Evolutionary conservation across 2,113 vertebrate species (phyloP), one percentile per base, ranked within the genome.

Genomic region (Neopipo cinnamomea): DNA sequence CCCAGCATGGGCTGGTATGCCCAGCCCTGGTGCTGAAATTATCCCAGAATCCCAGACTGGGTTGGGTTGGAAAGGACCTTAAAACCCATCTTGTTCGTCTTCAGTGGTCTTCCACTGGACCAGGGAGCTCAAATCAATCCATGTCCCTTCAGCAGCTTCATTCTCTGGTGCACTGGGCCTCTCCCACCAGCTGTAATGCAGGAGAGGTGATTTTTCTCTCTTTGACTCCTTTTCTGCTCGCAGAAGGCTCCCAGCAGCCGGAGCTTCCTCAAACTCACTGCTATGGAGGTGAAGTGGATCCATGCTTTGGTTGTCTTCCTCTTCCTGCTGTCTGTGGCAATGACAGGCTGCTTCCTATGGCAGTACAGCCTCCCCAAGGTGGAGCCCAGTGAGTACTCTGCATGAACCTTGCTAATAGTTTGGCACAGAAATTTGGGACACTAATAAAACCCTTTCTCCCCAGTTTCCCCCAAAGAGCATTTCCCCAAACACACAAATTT

Each of bases 331-430:
- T 99, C 98, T 0, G 65, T 98, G 66, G 97, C 98, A 63, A 99
- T 99, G 99, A 99, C 98, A 0, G 96, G 97, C 85, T 99, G 98
- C 95, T 99, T 99, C 88, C 96, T 99, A 42, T 99, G 98, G 98
- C 98, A 99, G 89, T 99, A 98, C 90, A 97, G 97, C 50, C 97
- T 98, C 10, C 98, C 98, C 93, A 99, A 98, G 90, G 28, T 92
- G 93, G 92, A 96, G n/a, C 37, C 89, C 3, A 94, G 98, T 98
- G 95, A 97, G 98, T 98, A 82, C 4, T 3, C 28, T 14, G 4
- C 30, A 23, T 23, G 5, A 12, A 28, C 24, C 24, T 30, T 44
- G 56, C 3, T 7, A 21, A 2, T 11, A 30, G 23, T 12, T 74
- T 46, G 79, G 3, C 27, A 44, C 11, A 33, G 44, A 22, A 31